Percentiles rank a stretch among this genome's conserved stretches.
phyloP scores from a whole-genome alignment of 2,888 invertebrate genomes.

The Torymus texanus region DNA sequence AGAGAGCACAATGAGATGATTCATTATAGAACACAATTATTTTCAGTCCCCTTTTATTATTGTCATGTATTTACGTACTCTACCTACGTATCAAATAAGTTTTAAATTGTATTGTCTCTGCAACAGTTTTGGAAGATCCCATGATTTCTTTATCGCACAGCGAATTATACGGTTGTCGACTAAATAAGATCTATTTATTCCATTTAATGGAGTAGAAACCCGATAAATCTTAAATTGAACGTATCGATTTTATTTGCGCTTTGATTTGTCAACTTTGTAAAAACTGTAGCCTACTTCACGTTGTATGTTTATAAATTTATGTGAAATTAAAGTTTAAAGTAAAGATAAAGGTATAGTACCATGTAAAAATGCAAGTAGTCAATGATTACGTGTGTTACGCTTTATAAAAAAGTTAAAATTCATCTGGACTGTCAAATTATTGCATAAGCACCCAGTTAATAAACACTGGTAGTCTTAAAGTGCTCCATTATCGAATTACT shows the following conservation, averaged over 20 bases:
- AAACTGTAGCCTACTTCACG: no score
- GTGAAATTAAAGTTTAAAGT: no score
- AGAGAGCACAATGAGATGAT: slow-evolving; percentile 58
- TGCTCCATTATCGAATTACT: slow-evolving; percentile 40
- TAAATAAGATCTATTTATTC: not conserved
- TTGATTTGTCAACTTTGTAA: no score
- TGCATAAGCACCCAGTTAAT: slow-evolving; percentile 43
- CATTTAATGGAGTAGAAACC: no score
- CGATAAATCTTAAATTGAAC: no score
- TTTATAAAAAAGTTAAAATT: not conserved
- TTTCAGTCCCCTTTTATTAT: slow-evolving; percentile 51
- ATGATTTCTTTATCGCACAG: slow-evolving; percentile 47
- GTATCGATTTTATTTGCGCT: no score
- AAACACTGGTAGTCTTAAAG: slow-evolving; percentile 37
- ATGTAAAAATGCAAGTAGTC: no score
- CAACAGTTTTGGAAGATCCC: slow-evolving; percentile 43
- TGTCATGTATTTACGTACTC: slow-evolving; percentile 52
- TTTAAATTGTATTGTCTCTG: slow-evolving; percentile 32
- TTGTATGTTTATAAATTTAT: no score
- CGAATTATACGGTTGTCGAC: slow-evolving; percentile 15
- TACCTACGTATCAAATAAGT: slow-evolving; percentile 43
- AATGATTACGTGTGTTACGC: no score
- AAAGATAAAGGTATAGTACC: no score
- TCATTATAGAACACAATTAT: slow-evolving; percentile 44
- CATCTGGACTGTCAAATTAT: slow-evolving; percentile 36